phyloP scores from a whole-genome alignment of 2,797 vertebrate species.

The Crocodylus rhombifer region DNA sequence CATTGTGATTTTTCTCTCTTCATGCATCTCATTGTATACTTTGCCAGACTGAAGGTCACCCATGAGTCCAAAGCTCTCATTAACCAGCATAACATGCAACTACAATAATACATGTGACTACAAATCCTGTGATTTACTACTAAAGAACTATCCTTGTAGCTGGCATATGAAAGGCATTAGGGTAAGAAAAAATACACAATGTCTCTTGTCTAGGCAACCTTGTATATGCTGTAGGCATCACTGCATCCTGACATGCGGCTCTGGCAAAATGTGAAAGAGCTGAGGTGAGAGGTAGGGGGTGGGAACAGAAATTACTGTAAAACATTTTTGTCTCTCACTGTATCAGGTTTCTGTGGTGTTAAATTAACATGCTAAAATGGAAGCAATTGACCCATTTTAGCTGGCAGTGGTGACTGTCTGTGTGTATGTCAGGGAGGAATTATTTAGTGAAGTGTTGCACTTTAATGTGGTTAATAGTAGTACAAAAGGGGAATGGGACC shows the following conservation, averaged over 20 bases:
- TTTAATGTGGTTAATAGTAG: constrained; percentile 76
- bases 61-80: not conserved
- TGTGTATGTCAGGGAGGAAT: constrained; percentile 44
- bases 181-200: not conserved
- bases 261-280: not conserved
- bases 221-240: not conserved
- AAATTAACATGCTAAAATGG: constrained; percentile 68
- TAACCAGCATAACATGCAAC: not conserved
- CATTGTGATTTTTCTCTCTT: not conserved
- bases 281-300: not conserved
- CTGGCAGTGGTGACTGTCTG: not conserved
- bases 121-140: not conserved
- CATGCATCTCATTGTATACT: not conserved
- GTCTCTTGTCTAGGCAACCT: not conserved
- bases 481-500: constrained; percentile 74
- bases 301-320: constrained; percentile 59
- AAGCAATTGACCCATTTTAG: constrained; percentile 60
- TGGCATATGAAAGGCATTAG: not conserved
- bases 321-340: constrained; percentile 40
- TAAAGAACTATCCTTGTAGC: not conserved
- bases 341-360: constrained; percentile 50
- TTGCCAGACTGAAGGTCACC: not conserved
- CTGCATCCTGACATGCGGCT: not conserved
- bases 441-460: constrained; percentile 65
- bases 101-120: accelerated